Evolutionary conservation across 2,888 invertebrate species (phyloP).

Genomic region (Troglohyphantes excavatus): DNA sequence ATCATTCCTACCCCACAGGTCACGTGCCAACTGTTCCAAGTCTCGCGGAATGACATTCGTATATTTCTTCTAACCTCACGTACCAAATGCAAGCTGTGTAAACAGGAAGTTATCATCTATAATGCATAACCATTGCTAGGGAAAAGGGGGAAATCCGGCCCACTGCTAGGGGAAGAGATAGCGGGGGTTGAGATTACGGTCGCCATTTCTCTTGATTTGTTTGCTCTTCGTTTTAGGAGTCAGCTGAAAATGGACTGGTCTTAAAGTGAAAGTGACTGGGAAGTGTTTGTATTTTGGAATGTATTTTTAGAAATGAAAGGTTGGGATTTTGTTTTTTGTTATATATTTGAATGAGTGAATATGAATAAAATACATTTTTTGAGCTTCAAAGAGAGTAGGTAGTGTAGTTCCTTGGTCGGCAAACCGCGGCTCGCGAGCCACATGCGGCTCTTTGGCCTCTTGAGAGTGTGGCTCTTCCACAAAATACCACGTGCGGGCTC

Average conservation of each 20-base stretch:
- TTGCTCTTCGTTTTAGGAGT: background rate
- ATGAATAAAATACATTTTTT: too few species aligned
- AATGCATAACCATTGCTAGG: conserved; percentile 49
- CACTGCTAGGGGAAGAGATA: background rate
- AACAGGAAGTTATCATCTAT: conserved; percentile 55
- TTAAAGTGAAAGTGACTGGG: background rate
- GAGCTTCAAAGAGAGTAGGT: too few species aligned
- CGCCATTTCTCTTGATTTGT: background rate
- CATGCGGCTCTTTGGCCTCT: too few species aligned
- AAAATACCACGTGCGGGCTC: too few species aligned
- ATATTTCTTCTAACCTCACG: conserved; percentile 32
- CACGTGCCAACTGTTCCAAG: conserved; percentile 14
- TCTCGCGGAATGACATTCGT: conserved; percentile 28
- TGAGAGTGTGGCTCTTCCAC: too few species aligned
- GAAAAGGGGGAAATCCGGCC: too few species aligned
- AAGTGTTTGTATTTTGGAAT: background rate
- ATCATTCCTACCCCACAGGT: conserved; percentile 2
- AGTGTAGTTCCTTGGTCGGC: too few species aligned
- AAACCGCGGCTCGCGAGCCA: too few species aligned
- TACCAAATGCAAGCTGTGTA: conserved; percentile 28
- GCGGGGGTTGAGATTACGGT: background rate
- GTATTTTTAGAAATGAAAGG: background rate
- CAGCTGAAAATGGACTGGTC: background rate
- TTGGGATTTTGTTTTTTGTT: too few species aligned
- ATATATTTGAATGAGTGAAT: too few species aligned